These are phyloP conservation scores for Meandrusa payeni DNA, from an alignment of 2,888 invertebrate genomes.

Conservation along the genomic window DNA sequence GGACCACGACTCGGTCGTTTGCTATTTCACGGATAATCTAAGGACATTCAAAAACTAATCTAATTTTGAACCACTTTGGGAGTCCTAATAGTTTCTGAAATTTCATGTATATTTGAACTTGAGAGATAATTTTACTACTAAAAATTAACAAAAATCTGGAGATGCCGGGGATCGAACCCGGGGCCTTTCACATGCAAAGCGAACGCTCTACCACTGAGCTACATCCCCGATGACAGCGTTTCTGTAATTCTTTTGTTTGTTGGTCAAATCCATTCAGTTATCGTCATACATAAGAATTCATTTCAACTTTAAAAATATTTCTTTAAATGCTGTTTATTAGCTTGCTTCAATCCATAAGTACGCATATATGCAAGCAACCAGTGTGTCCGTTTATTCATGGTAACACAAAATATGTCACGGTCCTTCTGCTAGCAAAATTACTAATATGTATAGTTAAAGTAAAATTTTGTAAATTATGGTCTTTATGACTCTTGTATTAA, in stretches of 20 bases:
- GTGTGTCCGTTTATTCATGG: slow-evolving; percentile 71
- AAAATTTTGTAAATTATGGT: background rate
- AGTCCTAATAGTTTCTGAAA: no score
- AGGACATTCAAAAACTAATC: no score
- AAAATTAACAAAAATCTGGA: slow-evolving; percentile 83
- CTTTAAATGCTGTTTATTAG: no score
- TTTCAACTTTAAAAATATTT: no score
- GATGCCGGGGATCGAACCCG: slow-evolving; percentile 98
- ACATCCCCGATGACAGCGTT: slow-evolving; percentile 89
- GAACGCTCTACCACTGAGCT: slow-evolving; percentile 99
- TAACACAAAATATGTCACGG: slow-evolving; percentile 65
- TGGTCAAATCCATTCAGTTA: no score
- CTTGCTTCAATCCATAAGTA: slow-evolving; percentile 31
- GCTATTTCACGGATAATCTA: no score
- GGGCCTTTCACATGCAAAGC: slow-evolving; percentile 99
- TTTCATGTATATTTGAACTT: no score
- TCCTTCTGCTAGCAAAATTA: slow-evolving; percentile 39
- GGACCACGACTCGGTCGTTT: no score
- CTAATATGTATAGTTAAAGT: slow-evolving; percentile 17
- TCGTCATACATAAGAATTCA: no score
- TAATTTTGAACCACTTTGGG: no score
- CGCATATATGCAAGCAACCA: slow-evolving; percentile 57
- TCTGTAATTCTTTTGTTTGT: no score
- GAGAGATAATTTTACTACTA: no score
- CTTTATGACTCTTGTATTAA: background rate